Evolutionary conservation across 2,888 invertebrate species (phyloP).

Genomic region (Idaea aversata): DNA sequence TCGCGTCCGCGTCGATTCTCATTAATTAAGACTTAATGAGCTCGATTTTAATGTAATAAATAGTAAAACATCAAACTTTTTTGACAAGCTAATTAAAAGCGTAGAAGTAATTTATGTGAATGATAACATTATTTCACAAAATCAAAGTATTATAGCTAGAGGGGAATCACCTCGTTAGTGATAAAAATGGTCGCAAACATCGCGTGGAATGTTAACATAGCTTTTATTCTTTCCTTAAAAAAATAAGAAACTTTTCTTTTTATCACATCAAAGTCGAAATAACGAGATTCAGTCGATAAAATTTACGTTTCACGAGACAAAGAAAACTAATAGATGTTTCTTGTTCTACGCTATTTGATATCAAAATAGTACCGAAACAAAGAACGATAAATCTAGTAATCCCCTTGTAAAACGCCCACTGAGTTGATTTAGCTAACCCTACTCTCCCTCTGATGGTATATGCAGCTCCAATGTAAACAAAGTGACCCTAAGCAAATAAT

Average conservation of each 20-base stretch:
- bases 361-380: slow-evolving; percentile 48
- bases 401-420: slow-evolving; percentile 61
- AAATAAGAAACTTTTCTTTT: slow-evolving; percentile 49
- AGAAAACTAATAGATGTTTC: slow-evolving; percentile 37
- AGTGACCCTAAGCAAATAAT: slow-evolving; percentile 67
- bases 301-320: slow-evolving; percentile 39
- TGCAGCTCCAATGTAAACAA: slow-evolving; percentile 67
- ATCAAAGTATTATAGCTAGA: slow-evolving; percentile 66
- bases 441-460: slow-evolving; percentile 54
- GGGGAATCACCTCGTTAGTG: slow-evolving; percentile 65
- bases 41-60: neutral
- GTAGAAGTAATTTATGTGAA: slow-evolving; percentile 43
- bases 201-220: slow-evolving; percentile 62
- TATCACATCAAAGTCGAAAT: slow-evolving; percentile 61
- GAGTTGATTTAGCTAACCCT: slow-evolving; percentile 65
- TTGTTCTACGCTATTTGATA: slow-evolving; percentile 25
- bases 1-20: neutral
- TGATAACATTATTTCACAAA: slow-evolving; percentile 59
- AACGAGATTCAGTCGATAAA: slow-evolving; percentile 48
- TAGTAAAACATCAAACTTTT: slow-evolving; percentile 1
- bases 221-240: slow-evolving; percentile 42
- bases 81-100: neutral
- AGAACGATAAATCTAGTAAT: slow-evolving; percentile 62
- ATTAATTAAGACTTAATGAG: neutral
- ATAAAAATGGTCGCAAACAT: slow-evolving; percentile 60